Evolutionary conservation across 1,140 invertebrate genomes (phyloP).

Genomic region (Bombus confusus): DNA sequence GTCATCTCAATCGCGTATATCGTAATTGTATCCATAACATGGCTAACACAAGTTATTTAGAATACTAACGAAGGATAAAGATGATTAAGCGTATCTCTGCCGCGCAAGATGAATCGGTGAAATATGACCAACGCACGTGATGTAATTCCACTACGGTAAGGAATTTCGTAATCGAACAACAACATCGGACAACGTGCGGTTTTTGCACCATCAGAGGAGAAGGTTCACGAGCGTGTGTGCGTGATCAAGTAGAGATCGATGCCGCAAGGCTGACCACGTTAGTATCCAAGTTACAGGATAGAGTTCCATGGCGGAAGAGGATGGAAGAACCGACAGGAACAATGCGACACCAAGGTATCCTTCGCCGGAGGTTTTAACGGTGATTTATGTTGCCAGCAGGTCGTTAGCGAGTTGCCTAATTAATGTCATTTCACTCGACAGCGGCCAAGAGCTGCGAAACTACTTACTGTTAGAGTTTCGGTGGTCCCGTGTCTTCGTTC

Average conservation of each 20-base stretch:
- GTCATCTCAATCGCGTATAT: no score
- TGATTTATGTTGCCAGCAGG: conserved; percentile 69
- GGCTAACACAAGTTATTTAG: no score
- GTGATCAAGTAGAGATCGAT: conserved; percentile 11
- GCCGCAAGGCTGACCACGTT: background rate
- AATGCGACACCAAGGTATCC: conserved; percentile 5
- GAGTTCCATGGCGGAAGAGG: background rate
- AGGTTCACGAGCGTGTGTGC: background rate
- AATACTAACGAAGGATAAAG: no score
- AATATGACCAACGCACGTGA: background rate
- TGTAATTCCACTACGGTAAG: background rate
- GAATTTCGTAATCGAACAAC: background rate
- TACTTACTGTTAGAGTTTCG: conserved; percentile 59
- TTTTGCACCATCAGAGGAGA: no score
- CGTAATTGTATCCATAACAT: no score
- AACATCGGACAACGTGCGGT: no score
- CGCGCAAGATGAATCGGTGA: background rate
- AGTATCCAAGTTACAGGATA: background rate
- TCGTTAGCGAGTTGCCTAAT: conserved; percentile 70
- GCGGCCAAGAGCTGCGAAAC: conserved; percentile 54
- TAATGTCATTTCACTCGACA: conserved; percentile 65
- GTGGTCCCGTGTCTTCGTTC: conserved; percentile 2
- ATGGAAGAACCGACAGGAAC: background rate
- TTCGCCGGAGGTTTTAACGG: conserved; percentile 56
- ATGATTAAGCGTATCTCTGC: background rate